These are phyloP conservation scores for Gerris lacustris DNA, from an alignment of 2,888 invertebrate species.

Conservation along the genomic window DNA sequence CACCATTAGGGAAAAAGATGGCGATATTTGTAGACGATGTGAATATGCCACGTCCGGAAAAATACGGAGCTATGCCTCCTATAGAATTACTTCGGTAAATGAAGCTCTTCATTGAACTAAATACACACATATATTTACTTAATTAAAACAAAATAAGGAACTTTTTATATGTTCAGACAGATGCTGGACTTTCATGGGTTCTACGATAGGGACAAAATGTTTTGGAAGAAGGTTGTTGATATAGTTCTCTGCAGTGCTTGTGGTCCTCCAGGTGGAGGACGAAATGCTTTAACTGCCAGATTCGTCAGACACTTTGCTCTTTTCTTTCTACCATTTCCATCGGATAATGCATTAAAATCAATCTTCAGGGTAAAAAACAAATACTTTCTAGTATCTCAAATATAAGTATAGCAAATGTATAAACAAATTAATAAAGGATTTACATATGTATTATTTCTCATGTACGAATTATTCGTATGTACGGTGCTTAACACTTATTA, in stretches of 20 bases:
- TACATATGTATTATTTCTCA: too few relatives aligned
- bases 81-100: constrained; percentile 68
- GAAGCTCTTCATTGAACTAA: not conserved
- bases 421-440: too few relatives aligned
- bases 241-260: constrained; percentile 72
- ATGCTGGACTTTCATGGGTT: constrained; percentile 65
- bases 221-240: constrained; percentile 78
- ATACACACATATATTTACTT: not conserved
- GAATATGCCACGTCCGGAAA: constrained; percentile 78
- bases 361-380: constrained; percentile 51
- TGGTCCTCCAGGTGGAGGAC: constrained; percentile 81
- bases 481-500: not conserved
- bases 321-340: constrained; percentile 70
- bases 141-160: not conserved
- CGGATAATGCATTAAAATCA: constrained; percentile 57
- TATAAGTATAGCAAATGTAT: too few relatives aligned
- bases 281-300: constrained; percentile 69
- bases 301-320: constrained; percentile 82
- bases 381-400: too few relatives aligned
- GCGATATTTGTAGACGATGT: constrained; percentile 83
- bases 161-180: constrained; percentile 42
- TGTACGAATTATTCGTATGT: too few relatives aligned
- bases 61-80: constrained; percentile 83
- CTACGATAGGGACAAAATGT: constrained; percentile 76
- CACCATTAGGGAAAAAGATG: constrained; percentile 68